Conservation (phyloP, 2,888 invertebrate species). For the Tribolium freemani region DNA sequence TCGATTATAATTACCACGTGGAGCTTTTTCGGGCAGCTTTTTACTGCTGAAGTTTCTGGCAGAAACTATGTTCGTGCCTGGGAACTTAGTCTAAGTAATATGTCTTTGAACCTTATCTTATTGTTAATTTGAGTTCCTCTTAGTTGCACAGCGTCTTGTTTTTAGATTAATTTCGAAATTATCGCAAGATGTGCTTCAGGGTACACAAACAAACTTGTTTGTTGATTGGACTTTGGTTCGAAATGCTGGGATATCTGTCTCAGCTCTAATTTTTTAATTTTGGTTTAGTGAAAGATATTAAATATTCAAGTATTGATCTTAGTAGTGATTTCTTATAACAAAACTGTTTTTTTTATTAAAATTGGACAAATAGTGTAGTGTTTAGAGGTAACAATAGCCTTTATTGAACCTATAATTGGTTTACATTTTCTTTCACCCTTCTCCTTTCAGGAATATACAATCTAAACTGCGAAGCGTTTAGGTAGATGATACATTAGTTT, state of each 20-base stretch:
- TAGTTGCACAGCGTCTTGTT: no score
- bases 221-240: no score
- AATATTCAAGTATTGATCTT: no score
- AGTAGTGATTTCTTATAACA: not conserved
- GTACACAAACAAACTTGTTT: no score
- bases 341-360: not conserved
- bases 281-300: no score
- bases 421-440: not conserved
- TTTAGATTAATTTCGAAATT: no score
- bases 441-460: not conserved
- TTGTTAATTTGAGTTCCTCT: no score
- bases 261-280: no score
- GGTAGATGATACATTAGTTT: not conserved
- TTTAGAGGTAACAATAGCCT: not conserved
- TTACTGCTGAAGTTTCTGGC: not conserved
- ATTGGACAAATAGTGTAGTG: not conserved
- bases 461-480: no score
- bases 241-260: no score
- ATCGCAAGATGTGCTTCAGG: no score
- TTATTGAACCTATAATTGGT: not conserved
- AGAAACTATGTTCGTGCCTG: not conserved
- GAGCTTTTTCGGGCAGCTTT: not conserved
- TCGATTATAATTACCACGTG: not conserved
- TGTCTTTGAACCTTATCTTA: not conserved
- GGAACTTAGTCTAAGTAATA: not conserved